These are phyloP conservation scores for Barypeithes pellucidus DNA, from an alignment of 2,888 invertebrate species.

Conservation along the genomic window DNA sequence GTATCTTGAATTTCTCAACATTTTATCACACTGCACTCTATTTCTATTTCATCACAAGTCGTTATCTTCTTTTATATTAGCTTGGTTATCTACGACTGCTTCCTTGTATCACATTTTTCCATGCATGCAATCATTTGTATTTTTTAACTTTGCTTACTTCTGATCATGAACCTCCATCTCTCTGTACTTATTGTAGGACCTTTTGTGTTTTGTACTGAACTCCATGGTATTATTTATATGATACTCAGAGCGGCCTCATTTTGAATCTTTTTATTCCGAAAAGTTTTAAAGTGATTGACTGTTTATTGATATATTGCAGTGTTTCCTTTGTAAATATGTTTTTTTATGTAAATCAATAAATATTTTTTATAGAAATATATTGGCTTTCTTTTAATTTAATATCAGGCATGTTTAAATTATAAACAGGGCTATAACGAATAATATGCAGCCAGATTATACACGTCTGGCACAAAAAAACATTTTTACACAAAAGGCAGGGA, in stretches of 20 bases:
- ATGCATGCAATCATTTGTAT: background rate
- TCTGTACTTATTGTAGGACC: constrained; percentile 11
- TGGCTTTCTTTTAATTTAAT: background rate
- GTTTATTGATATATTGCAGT: background rate
- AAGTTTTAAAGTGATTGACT: background rate
- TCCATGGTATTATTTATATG: background rate
- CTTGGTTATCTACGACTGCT: no score
- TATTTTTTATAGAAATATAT: background rate
- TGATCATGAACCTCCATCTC: background rate
- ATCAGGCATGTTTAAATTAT: no score
- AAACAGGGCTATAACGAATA: no score
- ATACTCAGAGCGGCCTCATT: constrained; percentile 1
- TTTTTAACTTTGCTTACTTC: background rate
- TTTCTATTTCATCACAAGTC: no score
- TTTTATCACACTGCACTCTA: no score
- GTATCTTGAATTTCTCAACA: background rate
- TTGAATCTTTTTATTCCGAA: background rate
- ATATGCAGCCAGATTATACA: no score
- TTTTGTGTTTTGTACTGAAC: constrained; percentile 17
- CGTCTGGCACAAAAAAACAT: no score
- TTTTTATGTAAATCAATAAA: constrained; percentile 11
- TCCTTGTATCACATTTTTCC: background rate
- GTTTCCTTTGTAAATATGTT: constrained; percentile 22
- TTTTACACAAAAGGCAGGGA: no score
- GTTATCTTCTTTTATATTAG: no score